A percentile compares a stretch with the other conserved stretches of the same genome.
These are phyloP conservation scores for Vannuccia rotundouncinata DNA, from an alignment of 2,888 invertebrate genomes.

Conservation along the genomic window DNA sequence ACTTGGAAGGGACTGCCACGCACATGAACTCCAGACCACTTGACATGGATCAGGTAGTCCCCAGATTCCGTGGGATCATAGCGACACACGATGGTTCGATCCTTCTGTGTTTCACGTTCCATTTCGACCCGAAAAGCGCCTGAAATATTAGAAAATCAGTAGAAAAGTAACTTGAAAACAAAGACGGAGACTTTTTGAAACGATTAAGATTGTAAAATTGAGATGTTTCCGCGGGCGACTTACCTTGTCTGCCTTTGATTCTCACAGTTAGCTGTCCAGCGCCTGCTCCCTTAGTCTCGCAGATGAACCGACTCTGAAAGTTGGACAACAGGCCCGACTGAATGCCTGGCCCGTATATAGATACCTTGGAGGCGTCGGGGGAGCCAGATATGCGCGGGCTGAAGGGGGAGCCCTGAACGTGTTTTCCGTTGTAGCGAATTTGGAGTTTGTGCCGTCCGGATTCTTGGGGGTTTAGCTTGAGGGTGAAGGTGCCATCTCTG, in stretches of 20 bases:
- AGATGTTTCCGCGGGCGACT: background rate
- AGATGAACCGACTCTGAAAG: slow-evolving; percentile 89
- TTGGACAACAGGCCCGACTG: slow-evolving; percentile 92
- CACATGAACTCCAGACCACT: slow-evolving; percentile 90
- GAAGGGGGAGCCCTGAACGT: slow-evolving; percentile 74
- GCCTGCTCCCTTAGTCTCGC: slow-evolving; percentile 92
- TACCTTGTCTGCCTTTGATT: slow-evolving; percentile 85
- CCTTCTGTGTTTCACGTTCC: slow-evolving; percentile 91
- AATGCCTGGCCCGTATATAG: slow-evolving; percentile 89
- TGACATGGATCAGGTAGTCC: slow-evolving; percentile 87
- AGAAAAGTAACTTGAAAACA: background rate
- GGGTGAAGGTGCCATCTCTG: slow-evolving; percentile 79
- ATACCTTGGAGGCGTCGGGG: slow-evolving; percentile 88
- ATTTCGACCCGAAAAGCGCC: slow-evolving; percentile 92
- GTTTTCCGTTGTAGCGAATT: slow-evolving; percentile 66
- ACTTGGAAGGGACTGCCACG: slow-evolving; percentile 93
- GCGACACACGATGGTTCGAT: slow-evolving; percentile 88
- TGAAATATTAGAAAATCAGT: too few species aligned
- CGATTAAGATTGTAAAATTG: background rate
- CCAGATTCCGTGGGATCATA: slow-evolving; percentile 94
- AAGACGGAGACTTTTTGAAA: background rate
- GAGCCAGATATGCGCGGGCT: slow-evolving; percentile 81
- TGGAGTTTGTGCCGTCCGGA: slow-evolving; percentile 77
- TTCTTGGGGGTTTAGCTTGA: slow-evolving; percentile 90
- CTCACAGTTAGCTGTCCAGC: slow-evolving; percentile 93